Conservation (phyloP, 1,140 invertebrate genomes). For the Pseudoatta argentina region DNA sequence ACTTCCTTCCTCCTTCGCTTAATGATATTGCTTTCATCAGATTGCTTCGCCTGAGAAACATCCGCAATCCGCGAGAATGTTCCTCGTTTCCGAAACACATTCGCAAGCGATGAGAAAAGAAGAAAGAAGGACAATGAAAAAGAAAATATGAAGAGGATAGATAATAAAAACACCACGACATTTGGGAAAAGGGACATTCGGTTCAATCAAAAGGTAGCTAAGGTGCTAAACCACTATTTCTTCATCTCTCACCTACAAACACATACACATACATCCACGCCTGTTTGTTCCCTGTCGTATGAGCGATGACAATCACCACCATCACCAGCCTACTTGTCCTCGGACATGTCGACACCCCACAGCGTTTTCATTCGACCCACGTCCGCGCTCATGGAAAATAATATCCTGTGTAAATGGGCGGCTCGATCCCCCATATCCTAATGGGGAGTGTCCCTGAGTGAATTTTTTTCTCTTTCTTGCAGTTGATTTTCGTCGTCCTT, state of each 20-base stretch:
- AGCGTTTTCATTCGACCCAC: slow-evolving; percentile 55
- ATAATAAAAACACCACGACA: slow-evolving; percentile 31
- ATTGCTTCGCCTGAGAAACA: neutral
- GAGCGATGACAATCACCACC: slow-evolving; percentile 30
- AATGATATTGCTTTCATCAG: slow-evolving; percentile 2
- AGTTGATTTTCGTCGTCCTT: slow-evolving; percentile 20
- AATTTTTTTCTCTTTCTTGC: slow-evolving; percentile 40
- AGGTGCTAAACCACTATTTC: slow-evolving; percentile 37
- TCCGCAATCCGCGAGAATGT: slow-evolving; percentile 30
- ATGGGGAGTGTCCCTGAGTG: neutral
- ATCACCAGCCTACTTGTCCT: neutral
- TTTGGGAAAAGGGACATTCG: neutral
- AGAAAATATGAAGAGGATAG: neutral
- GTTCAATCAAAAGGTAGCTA: slow-evolving; percentile 21
- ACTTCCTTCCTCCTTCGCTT: neutral
- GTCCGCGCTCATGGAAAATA: slow-evolving; percentile 60
- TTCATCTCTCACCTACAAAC: neutral
- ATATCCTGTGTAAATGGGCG: slow-evolving; percentile 67
- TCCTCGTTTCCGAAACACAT: neutral
- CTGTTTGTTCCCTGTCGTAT: slow-evolving; percentile 14
- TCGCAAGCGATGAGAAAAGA: neutral
- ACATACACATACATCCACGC: neutral
- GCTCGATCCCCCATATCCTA: neutral
- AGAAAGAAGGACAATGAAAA: neutral
- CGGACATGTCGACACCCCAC: slow-evolving; percentile 32